phyloP scores from a whole-genome alignment of 2,113 vertebrate species.

The Colinus virginianus region DNA sequence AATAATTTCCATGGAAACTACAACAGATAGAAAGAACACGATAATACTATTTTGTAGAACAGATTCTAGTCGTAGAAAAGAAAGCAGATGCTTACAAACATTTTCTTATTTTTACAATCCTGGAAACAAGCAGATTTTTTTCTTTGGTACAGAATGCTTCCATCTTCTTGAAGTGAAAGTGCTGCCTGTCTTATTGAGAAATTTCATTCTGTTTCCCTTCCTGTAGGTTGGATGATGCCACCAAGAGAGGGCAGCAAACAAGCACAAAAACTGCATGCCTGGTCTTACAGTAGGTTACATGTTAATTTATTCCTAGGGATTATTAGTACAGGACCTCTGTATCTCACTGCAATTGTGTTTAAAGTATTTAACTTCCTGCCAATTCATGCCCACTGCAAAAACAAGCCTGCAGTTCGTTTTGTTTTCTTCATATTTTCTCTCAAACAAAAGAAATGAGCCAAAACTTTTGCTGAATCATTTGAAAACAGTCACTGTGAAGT shows the following conservation, averaged over 20 bases:
- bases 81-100: neutral
- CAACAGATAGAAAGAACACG: too few species aligned
- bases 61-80: neutral
- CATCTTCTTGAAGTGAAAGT: neutral
- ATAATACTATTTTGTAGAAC: too few species aligned
- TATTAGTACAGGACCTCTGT: neutral
- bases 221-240: fast-evolving
- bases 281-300: neutral
- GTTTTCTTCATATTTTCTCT: neutral
- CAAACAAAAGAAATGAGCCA: neutral
- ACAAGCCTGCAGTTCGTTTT: neutral
- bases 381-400: neutral
- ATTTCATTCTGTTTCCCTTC: neutral
- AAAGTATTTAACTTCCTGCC: neutral
- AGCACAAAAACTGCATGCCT: neutral
- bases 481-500: neutral
- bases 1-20: too few species aligned
- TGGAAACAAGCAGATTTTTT: neutral
- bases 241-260: slow-evolving; percentile 37
- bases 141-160: neutral
- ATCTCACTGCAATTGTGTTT: neutral
- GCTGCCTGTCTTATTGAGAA: neutral
- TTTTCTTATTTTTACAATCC: neutral
- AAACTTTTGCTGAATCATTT: neutral
- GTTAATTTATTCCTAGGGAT: neutral